Percentiles rank a stretch among this genome's conserved stretches.
Evolutionary conservation across 2,888 invertebrate genomes (phyloP).

Genomic region (Cephalotes varians): DNA sequence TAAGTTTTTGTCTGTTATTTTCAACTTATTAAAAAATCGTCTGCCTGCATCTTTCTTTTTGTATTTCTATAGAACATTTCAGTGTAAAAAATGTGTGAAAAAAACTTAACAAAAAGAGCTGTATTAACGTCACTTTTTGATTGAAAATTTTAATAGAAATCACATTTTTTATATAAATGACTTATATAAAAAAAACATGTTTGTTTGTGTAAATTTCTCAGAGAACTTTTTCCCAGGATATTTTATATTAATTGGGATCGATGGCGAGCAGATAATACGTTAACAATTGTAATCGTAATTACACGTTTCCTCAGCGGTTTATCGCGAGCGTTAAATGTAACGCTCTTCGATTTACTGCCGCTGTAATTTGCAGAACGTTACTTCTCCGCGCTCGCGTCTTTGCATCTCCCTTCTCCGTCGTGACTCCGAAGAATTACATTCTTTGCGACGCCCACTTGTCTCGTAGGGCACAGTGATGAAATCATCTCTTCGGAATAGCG

Average conservation of each 20-base stretch:
- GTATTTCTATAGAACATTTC: background rate
- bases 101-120: background rate
- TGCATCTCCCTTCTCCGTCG: background rate
- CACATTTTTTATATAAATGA: background rate
- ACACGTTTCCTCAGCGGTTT: constrained; percentile 7
- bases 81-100: background rate
- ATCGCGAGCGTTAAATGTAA: constrained; percentile 38
- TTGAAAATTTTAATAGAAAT: background rate
- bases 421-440: constrained; percentile 47
- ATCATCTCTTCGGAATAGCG: constrained; percentile 56
- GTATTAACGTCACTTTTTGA: background rate
- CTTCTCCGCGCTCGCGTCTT: constrained; percentile 8
- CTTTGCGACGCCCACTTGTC: constrained; percentile 22
- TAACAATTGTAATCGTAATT: constrained; percentile 22
- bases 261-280: background rate
- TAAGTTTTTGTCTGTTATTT: background rate
- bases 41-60: background rate
- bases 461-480: constrained; percentile 54
- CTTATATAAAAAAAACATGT: background rate
- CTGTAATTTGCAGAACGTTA: constrained; percentile 32
- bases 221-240: background rate
- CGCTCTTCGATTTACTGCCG: constrained; percentile 33
- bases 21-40: background rate
- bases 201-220: background rate
- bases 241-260: background rate